These are phyloP conservation scores for Sciurus niger DNA, from an alignment of 2,113 vertebrate species.

Conservation along the genomic window DNA sequence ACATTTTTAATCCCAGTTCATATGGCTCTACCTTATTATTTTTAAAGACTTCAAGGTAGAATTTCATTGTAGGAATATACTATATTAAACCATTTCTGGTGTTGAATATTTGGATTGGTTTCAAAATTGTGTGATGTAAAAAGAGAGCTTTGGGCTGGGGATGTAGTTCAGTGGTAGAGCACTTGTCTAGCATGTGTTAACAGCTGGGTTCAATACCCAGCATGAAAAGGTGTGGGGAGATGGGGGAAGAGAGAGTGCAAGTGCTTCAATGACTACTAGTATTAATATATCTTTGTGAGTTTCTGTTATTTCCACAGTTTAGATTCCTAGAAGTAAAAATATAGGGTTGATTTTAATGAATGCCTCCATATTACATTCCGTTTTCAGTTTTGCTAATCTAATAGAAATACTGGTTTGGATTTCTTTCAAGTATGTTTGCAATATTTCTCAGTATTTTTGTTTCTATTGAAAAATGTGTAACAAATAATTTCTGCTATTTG, in stretches of 20 bases:
- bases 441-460: not conserved
- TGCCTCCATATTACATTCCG: not conserved
- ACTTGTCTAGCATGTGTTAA: not conserved
- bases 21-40: not conserved
- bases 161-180: not conserved
- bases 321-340: not conserved
- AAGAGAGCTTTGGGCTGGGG: not conserved
- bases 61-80: conserved; percentile 10
- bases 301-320: not conserved
- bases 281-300: not conserved
- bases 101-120: not conserved
- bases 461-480: not conserved
- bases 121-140: not conserved
- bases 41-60: not conserved
- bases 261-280: not conserved
- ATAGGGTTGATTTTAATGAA: not conserved
- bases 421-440: conserved; percentile 31
- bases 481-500: not conserved
- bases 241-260: too few relatives aligned
- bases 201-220: too few relatives aligned
- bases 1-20: not conserved
- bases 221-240: too few relatives aligned
- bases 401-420: not conserved
- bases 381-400: not conserved
- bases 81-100: not conserved